Conservation (phyloP, 2,888 invertebrate genomes). For the Geophilus truncorum region DNA sequence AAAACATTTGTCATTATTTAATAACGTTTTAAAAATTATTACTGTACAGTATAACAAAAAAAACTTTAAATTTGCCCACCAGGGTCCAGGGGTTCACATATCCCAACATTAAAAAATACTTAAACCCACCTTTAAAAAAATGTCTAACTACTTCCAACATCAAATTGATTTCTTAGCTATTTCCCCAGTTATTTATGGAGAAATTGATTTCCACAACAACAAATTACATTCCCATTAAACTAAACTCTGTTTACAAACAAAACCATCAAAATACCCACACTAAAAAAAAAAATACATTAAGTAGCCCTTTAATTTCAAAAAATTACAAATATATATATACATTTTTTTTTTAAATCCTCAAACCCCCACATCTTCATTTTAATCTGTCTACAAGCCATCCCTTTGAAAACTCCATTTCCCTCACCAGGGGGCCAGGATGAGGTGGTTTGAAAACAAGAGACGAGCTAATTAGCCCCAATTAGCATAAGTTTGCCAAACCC, state of each 20-base stretch:
- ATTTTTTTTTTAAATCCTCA: too few relatives aligned
- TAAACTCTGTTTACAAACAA: neutral
- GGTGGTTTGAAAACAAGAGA: neutral
- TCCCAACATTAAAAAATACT: too few relatives aligned
- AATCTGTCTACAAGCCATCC: neutral
- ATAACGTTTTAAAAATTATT: neutral
- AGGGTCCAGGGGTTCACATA: too few relatives aligned
- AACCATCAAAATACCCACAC: neutral
- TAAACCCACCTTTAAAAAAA: too few relatives aligned
- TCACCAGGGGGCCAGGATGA: conserved; percentile 6
- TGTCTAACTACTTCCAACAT: too few relatives aligned
- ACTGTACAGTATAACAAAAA: too few relatives aligned
- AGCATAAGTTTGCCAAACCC: conserved; percentile 1
- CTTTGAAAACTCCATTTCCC: neutral
- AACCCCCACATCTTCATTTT: neutral
- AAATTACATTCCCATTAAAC: neutral
- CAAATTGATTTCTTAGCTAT: too few relatives aligned
- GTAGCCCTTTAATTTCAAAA: neutral
- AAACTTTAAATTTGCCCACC: too few relatives aligned
- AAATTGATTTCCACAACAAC: too few relatives aligned
- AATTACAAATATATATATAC: neutral
- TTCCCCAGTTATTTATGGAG: too few relatives aligned
- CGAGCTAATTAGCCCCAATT: conserved; percentile 25
- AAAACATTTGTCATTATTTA: neutral
- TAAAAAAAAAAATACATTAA: neutral